Percentiles rank a stretch among this genome's conserved stretches.
Conservation (phyloP, 2,888 invertebrate species). For the Sinodicranocentrus sp. region DNA sequence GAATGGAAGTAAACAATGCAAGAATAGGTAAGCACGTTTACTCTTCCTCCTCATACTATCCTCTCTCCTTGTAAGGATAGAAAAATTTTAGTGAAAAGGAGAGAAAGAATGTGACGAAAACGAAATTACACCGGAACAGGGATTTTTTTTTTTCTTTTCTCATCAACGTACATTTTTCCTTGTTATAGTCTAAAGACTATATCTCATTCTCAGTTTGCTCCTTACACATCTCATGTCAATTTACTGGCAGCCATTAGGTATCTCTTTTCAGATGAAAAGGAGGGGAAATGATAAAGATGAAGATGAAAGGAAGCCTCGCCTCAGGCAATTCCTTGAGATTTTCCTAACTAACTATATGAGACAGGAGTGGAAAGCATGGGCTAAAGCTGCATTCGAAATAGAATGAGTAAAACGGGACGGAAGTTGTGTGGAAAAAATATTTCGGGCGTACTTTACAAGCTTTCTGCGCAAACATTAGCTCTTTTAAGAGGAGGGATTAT, state of each 20-base stretch:
- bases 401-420: too few relatives aligned
- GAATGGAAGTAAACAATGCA: slow-evolving; percentile 1
- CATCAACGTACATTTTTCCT: slow-evolving; percentile 21
- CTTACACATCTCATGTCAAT: slow-evolving; percentile 50
- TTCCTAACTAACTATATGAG: not conserved
- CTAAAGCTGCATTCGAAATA: too few relatives aligned
- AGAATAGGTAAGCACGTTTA: not conserved
- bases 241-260: slow-evolving; percentile 19
- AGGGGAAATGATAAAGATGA: slow-evolving; percentile 18
- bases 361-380: not conserved
- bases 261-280: slow-evolving; percentile 13
- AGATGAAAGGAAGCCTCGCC: not conserved
- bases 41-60: too few relatives aligned
- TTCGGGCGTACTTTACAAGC: not conserved
- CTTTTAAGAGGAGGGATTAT: not conserved
- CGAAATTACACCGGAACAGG: slow-evolving; percentile 11
- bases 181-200: too few relatives aligned
- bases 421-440: too few relatives aligned
- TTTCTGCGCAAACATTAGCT: not conserved
- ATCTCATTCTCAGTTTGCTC: too few relatives aligned
- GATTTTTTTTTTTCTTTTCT: slow-evolving; percentile 28
- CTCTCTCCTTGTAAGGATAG: too few relatives aligned
- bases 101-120: not conserved
- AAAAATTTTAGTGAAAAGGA: not conserved
- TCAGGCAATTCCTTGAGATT: slow-evolving; percentile 23